Conservation (phyloP, 1,140 invertebrate species). For the Ceratina japonica region DNA sequence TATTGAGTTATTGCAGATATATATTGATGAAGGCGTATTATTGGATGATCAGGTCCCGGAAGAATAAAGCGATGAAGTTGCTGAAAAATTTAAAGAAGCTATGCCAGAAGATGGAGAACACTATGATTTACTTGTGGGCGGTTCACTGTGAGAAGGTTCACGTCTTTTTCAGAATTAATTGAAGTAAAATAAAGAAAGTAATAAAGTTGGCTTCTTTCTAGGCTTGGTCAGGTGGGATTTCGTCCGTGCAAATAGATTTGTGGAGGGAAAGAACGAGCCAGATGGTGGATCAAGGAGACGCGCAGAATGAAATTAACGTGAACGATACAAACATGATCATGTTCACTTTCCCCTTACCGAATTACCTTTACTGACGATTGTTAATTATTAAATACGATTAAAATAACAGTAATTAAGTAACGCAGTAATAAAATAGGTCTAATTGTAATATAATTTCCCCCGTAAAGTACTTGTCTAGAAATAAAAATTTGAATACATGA, state of each 20-base stretch:
- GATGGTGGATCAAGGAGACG: constrained; percentile 54
- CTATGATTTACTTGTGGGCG: constrained; percentile 69
- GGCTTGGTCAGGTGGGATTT: constrained; percentile 68
- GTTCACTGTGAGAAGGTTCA: constrained; percentile 72
- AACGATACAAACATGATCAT: constrained; percentile 58
- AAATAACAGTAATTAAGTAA: neutral
- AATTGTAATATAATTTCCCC: neutral
- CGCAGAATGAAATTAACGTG: constrained; percentile 56
- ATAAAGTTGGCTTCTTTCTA: constrained; percentile 44
- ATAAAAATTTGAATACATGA: neutral
- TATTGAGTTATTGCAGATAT: constrained; percentile 62
- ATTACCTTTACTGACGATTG: constrained; percentile 14
- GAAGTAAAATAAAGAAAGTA: too few relatives aligned
- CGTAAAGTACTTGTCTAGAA: neutral
- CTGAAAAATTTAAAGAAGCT: constrained; percentile 62
- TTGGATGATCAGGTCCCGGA: constrained; percentile 65
- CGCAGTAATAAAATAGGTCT: neutral
- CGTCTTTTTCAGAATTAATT: neutral
- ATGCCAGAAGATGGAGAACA: constrained; percentile 61
- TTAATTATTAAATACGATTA: neutral
- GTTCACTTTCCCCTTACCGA: constrained; percentile 72
- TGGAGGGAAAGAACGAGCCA: constrained; percentile 64
- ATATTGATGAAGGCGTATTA: constrained; percentile 72
- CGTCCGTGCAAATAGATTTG: constrained; percentile 60
- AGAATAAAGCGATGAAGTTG: constrained; percentile 57